Conservation (phyloP, 2,888 invertebrate genomes). For the Drosophila siamana region DNA sequence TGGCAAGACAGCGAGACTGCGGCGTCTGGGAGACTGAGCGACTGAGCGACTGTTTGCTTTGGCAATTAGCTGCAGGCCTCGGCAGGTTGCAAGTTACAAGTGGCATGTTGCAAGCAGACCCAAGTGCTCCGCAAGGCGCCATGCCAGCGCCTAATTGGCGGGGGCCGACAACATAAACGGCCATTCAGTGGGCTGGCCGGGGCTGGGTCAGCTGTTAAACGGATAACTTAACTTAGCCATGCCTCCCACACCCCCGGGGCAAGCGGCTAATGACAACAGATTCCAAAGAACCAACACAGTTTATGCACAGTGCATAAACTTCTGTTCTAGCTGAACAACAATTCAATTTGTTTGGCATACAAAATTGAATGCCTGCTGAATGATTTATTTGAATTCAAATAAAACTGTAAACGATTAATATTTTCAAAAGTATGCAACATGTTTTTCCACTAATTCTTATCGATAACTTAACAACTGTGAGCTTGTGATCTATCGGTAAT, state of each 20-base stretch:
- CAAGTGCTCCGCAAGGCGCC: constrained; percentile 20
- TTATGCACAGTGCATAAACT: background rate
- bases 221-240: constrained; percentile 13
- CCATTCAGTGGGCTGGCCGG: constrained; percentile 31
- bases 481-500: too few relatives aligned
- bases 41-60: constrained; percentile 49
- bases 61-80: constrained; percentile 55
- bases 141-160: constrained; percentile 42
- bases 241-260: background rate
- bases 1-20: too few relatives aligned
- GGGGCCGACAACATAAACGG: constrained; percentile 50
- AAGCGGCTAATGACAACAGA: constrained; percentile 3
- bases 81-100: background rate
- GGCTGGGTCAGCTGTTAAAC: constrained; percentile 26
- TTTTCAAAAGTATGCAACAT: too few relatives aligned
- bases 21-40: too few relatives aligned
- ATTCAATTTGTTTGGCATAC: too few relatives aligned
- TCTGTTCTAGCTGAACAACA: too few relatives aligned
- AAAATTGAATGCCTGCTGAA: too few relatives aligned
- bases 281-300: background rate
- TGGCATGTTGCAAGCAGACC: background rate
- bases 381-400: too few relatives aligned
- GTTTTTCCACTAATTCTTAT: too few relatives aligned
- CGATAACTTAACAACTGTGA: too few relatives aligned
- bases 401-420: too few relatives aligned